Evolutionary conservation across 2,797 vertebrate genomes (phyloP), one percentile per base, ranked within the genome.

Genomic region (Premnoplex brunnescens): DNA sequence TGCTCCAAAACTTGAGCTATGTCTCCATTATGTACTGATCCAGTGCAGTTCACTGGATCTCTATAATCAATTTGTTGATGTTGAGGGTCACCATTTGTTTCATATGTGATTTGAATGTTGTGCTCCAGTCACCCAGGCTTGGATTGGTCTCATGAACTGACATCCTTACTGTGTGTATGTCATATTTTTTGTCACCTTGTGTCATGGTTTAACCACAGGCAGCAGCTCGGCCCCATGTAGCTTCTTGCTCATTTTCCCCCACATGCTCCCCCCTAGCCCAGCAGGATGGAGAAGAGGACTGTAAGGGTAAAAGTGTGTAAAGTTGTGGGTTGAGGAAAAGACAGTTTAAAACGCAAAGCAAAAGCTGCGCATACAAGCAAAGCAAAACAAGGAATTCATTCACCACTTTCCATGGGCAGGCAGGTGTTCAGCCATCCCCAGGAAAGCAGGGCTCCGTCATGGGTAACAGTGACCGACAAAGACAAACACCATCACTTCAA

Each of bases 381-480:
- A 48, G 8, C 8, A 28, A 39, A 60, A 8, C 22, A 69, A 51
- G 3, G 3, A 82, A 69, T 41, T 30, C 2, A 37, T 66, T 78
- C 34, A 48, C 8, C 3, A 0, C 2, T 66, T 46, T 18, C 24
- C 27, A 13, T 5, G 0, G 1, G 7, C 13, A 41, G 21, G 34
- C 8, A 58, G 3, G 10, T 44, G 17, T 63, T 58, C 26, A 51
- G 26, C 20, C 15, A 32, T 34, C 12, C 16, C 21, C 36, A 34
- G 49, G 41, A 73, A 1, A 55, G 22, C 11, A 49, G 63, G 6
- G 15, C 34, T 44, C 34, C 7, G 5, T 44, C 22, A n/a, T 0
- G 1, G 1, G 0, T 39, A 8, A 14, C 0, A 1, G 12, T 43
- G 32, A 36, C 6, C 39, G 12, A 14, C 4, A 23, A 19, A 79